Percentiles rank a stretch among this genome's conserved stretches.
These are phyloP conservation scores for Petrophora chlorosata DNA, from an alignment of 2,888 invertebrate genomes.

Conservation along the genomic window DNA sequence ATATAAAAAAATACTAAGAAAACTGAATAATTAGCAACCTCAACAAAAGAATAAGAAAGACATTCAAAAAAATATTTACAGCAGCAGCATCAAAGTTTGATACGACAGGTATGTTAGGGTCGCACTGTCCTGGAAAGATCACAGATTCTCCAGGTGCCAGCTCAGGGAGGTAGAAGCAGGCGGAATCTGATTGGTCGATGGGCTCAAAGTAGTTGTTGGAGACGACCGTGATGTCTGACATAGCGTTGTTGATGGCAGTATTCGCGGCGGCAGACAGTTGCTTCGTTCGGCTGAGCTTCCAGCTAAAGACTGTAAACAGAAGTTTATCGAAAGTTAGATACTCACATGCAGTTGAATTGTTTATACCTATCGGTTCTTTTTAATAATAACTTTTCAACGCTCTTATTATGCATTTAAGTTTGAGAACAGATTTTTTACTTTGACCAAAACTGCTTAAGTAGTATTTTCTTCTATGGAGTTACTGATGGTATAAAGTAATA, in stretches of 20 bases:
- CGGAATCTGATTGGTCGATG: conserved; percentile 57
- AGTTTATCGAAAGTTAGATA: too few relatives aligned
- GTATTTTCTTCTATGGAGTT: too few relatives aligned
- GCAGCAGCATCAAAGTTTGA: conserved; percentile 51
- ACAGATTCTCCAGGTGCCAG: conserved; percentile 56
- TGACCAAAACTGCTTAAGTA: too few relatives aligned
- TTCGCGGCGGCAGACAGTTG: conserved; percentile 41
- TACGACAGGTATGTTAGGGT: conserved; percentile 52
- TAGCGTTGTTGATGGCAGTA: conserved; percentile 47
- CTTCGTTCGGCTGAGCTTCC: conserved; percentile 66
- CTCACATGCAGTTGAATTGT: too few relatives aligned
- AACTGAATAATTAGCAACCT: neutral
- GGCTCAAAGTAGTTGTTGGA: conserved; percentile 56
- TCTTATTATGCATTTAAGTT: too few relatives aligned
- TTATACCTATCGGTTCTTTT: too few relatives aligned
- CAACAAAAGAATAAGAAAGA: neutral
- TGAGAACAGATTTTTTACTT: too few relatives aligned
- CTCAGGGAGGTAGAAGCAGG: conserved; percentile 66
- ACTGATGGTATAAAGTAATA: too few relatives aligned
- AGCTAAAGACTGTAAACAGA: conserved; percentile 75
- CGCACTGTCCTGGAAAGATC: conserved; percentile 62
- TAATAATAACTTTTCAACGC: too few relatives aligned
- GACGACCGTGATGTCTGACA: conserved; percentile 50
- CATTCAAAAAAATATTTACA: conserved; percentile 46
- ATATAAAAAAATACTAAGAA: too few relatives aligned